A percentile compares a stretch with the other conserved stretches of the same genome.
Evolutionary conservation across 2,797 vertebrate genomes (phyloP).

Genomic region (Momotus momota): DNA sequence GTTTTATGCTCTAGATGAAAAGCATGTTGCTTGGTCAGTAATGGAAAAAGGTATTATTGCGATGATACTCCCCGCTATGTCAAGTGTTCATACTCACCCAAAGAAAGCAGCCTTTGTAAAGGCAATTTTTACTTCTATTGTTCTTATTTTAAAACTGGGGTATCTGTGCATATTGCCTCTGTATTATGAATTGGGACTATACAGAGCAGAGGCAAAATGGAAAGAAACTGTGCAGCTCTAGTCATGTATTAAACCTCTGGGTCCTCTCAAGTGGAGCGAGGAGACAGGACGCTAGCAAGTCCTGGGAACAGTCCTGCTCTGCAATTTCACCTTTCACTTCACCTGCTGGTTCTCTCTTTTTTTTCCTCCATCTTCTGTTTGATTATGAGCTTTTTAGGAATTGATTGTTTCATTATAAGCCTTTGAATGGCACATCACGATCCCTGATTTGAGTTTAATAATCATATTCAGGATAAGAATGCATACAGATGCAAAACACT

Average conservation of each 20-base stretch:
- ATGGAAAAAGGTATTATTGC: background rate
- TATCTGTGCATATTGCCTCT: accelerated
- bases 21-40: background rate
- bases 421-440: background rate
- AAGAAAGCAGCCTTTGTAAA: background rate
- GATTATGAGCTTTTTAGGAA: background rate
- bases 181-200: background rate
- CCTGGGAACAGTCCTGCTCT: background rate
- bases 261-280: background rate
- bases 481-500: background rate
- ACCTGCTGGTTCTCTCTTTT: background rate
- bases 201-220: background rate
- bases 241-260: accelerated
- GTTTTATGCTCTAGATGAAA: background rate
- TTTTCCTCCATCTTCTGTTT: background rate
- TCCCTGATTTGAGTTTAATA: background rate
- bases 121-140: background rate
- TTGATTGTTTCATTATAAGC: background rate
- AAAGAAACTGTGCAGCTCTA: background rate
- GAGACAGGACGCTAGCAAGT: accelerated
- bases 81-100: background rate
- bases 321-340: background rate
- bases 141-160: background rate
- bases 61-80: accelerated
- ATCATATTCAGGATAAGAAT: background rate